Evolutionary conservation across 2,888 invertebrate genomes (phyloP), one percentile per base, ranked within the genome.

Genomic region (Rhodophaea formosa): DNA sequence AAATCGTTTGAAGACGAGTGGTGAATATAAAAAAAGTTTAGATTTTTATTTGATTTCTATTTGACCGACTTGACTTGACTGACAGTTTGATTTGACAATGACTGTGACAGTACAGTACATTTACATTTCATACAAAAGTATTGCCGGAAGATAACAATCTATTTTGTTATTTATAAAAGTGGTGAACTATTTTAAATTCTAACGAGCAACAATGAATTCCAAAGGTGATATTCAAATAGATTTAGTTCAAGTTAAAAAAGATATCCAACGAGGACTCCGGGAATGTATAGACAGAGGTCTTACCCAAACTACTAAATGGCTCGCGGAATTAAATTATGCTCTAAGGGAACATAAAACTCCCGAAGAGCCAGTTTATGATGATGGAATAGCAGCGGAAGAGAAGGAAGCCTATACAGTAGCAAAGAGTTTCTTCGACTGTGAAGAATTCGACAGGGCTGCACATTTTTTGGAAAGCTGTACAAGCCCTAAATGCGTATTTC

Each of bases 371-470:
- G 65, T 67, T 8, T 76, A 84, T 3, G 88, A 92, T 51, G 80
- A 91, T 43, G 81, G 89, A 7, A 89, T 92, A 51, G 81, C 86
- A 8, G 88, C 88, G 29, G 93, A 94, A 58, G 96, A 96, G 69
- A 92, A 92, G 63, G 96, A 96, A 74, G 88, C 92, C 23, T 98
- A 96, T 79, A 92, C 93, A 44, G 80, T 98, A 65, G 96, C 97
- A 0, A 97, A 97, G 81, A 95, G 95, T 63, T 98, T 97, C 80
- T 98, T 97, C 77, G 97, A 98, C 84, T 91, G 96, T 47, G 95
- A 96, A 69, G 98, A 99, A 82, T 98, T 97, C 80, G 97, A 97
- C 72, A 92, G 97, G 74, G 95, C 96, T 57, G 96, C 97, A 0
- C 95, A 95, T 86, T 97, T 96, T 74, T 92, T 96, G 7, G 93